A percentile compares a stretch with the other conserved stretches of the same genome.
phyloP scores from a whole-genome alignment of 2,888 invertebrate species.

The Ophion slaviceki region DNA sequence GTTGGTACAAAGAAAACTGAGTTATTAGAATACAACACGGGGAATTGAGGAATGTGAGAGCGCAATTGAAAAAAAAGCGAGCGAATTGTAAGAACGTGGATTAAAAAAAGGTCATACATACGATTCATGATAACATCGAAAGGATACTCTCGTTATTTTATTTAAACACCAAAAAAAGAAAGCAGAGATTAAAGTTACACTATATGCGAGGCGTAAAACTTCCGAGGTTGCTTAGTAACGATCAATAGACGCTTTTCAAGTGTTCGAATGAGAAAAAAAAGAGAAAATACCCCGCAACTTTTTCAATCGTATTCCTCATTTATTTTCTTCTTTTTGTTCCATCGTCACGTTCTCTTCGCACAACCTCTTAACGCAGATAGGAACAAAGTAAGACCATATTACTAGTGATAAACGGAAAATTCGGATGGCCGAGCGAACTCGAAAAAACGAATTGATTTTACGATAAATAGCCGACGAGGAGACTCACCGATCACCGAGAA shows the following conservation, averaged over 20 bases:
- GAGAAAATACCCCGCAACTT: background rate
- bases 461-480: slow-evolving; percentile 37
- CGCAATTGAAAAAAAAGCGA: slow-evolving; percentile 37
- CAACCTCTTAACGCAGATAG: slow-evolving; percentile 43
- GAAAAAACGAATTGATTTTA: slow-evolving; percentile 62
- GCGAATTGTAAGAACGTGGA: slow-evolving; percentile 43
- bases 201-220: slow-evolving; percentile 29
- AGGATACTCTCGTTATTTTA: slow-evolving; percentile 51
- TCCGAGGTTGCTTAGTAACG: slow-evolving; percentile 37
- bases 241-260: slow-evolving; percentile 49
- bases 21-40: slow-evolving; percentile 47
- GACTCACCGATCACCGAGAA: slow-evolving; percentile 63
- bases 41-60: slow-evolving; percentile 36
- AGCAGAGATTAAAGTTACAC: slow-evolving; percentile 28
- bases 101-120: slow-evolving; percentile 48
- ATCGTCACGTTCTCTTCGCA: slow-evolving; percentile 26
- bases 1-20: slow-evolving; percentile 65
- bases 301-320: slow-evolving; percentile 20
- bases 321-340: slow-evolving; percentile 24
- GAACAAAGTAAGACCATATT: slow-evolving; percentile 48
- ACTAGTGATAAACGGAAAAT: slow-evolving; percentile 40
- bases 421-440: slow-evolving; percentile 46
- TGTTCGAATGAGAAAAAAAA: slow-evolving; percentile 31
- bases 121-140: slow-evolving; percentile 47
- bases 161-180: slow-evolving; percentile 18